Base-by-base conservation (phyloP, 1,140 invertebrate species). In the Eupristina koningsbergeri region DNA sequence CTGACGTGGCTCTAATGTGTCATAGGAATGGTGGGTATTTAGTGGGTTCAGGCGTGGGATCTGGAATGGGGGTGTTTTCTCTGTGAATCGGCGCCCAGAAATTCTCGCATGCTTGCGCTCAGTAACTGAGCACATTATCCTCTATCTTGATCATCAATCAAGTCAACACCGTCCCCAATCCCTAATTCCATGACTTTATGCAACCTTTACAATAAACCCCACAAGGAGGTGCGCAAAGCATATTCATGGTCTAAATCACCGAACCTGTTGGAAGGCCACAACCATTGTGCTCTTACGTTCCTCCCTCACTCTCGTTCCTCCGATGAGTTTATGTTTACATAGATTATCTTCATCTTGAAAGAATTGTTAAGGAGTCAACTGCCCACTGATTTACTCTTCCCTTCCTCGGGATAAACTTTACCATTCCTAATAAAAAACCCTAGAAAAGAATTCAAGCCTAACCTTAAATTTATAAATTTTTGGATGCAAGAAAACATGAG, bases 311-410 rank as follows among this genome's bases (percentile, higher is more conserved):
- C 34, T 36, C 9, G 36, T 7, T 2, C 2, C 8, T 50, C 47
- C 34, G n/a, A 29, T 64, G 15, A 39, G 39, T 29, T 81, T 53
- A 26, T 84, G 85, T 86, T 87, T 71, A 34, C 77, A 63, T 50
- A 85, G 84, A 80, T 85, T 86, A 86, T 80, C 85, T 84, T 84
- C 83, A 84, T 86, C 86, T 86, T 86, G 84, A 83, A 84, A 84
- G 74, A 83, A 83, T 80, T 63, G 64, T 61, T 22, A 50, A 84
- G 84, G 8, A 58, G 26, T 22, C 3, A 58, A 19, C 2, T 9
- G 7, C 0, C 22, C 3, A 58, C n/a, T n/a, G 53, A 19, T 58
- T 26, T 58, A 26, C 22, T 26, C 26, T 26, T 26, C 5, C 53
- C 13, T 7, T 26, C 13, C 26, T 6, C 22, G 13, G 26, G 3